Evolutionary conservation across 2,797 vertebrate species (phyloP), one percentile per base, ranked within the genome.

Genomic region (Sebastes kiyomatsui): DNA sequence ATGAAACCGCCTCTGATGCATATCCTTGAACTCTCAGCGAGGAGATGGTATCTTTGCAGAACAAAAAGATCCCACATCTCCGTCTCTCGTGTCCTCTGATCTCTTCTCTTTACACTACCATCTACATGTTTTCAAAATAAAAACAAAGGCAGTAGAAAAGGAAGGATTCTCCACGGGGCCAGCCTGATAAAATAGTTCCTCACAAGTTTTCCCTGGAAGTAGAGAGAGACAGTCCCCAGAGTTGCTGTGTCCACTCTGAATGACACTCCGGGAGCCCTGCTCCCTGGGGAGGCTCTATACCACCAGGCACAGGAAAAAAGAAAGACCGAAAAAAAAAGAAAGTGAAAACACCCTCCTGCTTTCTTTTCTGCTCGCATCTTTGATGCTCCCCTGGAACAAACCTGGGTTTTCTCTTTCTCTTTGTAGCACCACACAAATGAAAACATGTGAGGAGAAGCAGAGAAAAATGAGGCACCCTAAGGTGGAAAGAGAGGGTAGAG

Each of bases 221-320:
- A 46, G 27, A 59, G 25, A 64, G 56, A 87, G 77, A 83, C 65
- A 72, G 72, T 94, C 92, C 88, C 94, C 70, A 87, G 93, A 91
- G 94, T 77, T 84, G 72, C 84, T 90, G 79, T 91, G 93, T 95
- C 93, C 94, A 93, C 81, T 89, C 76, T 83, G 85, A 92, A 80
- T 87, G 92, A 93, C 88, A 87, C 75, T 81, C 86, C 38, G 75
- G 79, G 80, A 85, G 83, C 73, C 9, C 18, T 3, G 42, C 61
- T 91, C 93, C 83, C 90, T 25, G 71, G 91, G 72, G 90, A 92
- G 30, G 32, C 72, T 55, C 67, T 55, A 66, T 86, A 49, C 81
- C 79, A 84, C 13, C 1, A 80, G 67, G 72, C 67, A 70, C 62
- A 61, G 72, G 33, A 8, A 72, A 77, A 66, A 74, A 27, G 59